These are phyloP conservation scores for Campoplex capitator DNA, from an alignment of 2,888 invertebrate genomes.

Conservation along the genomic window DNA sequence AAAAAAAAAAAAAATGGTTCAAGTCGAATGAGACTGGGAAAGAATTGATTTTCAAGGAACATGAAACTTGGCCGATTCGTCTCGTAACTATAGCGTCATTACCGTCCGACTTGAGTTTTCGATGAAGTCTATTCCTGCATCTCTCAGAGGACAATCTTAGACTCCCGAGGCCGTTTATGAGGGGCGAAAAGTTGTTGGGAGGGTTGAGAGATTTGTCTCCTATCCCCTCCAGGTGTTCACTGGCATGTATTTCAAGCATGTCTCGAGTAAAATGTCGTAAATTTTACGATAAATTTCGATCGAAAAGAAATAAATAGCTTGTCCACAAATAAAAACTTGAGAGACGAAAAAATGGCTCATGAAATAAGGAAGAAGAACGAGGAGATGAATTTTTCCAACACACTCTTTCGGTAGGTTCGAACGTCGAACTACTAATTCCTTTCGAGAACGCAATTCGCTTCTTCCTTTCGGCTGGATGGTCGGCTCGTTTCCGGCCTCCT, in stretches of 20 bases:
- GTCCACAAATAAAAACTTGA: conserved; percentile 12
- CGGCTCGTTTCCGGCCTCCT: conserved; percentile 65
- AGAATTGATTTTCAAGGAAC: background rate
- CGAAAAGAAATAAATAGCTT: background rate
- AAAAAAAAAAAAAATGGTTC: background rate
- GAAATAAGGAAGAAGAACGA: background rate
- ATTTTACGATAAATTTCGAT: background rate
- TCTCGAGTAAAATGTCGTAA: conserved; percentile 51
- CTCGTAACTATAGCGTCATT: conserved; percentile 47
- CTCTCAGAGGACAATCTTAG: conserved; percentile 76
- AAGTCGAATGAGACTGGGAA: background rate
- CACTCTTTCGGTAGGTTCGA: conserved; percentile 40
- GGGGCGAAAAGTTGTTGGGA: conserved; percentile 70
- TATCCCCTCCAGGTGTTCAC: conserved; percentile 74
- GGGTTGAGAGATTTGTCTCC: conserved; percentile 71
- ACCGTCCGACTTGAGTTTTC: conserved; percentile 77
- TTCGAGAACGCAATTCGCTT: conserved; percentile 37
- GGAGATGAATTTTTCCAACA: background rate
- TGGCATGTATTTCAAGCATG: conserved; percentile 77
- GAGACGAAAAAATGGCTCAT: background rate
- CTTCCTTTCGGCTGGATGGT: conserved; percentile 43
- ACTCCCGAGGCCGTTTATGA: conserved; percentile 72
- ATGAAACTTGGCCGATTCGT: conserved; percentile 8
- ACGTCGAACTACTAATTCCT: conserved; percentile 55
- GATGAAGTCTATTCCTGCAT: conserved; percentile 77